These are phyloP conservation scores for Palaemon carinicauda DNA, from an alignment of 1,140 invertebrate species.

Conservation along the genomic window DNA sequence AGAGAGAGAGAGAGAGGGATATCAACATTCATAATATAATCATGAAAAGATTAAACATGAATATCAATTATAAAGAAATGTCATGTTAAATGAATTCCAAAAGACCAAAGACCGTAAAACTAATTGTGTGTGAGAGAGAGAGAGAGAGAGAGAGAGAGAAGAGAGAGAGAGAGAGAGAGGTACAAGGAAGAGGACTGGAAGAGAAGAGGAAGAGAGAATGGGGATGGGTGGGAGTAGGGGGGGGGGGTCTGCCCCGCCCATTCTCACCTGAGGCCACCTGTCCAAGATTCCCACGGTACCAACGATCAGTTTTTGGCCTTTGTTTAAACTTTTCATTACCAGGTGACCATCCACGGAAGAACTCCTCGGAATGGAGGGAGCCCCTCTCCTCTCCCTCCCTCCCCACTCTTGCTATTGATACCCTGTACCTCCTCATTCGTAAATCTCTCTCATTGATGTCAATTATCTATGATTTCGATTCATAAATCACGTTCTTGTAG, in stretches of 20 bases:
- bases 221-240: background rate
- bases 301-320: background rate
- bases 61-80: too few relatives aligned
- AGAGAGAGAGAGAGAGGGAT: too few relatives aligned
- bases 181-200: background rate
- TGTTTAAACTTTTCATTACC: background rate
- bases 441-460: too few relatives aligned
- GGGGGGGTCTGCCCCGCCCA: background rate
- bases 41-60: too few relatives aligned
- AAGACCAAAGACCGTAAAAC: too few relatives aligned
- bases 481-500: too few relatives aligned
- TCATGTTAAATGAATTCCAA: too few relatives aligned
- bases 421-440: too few relatives aligned
- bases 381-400: background rate
- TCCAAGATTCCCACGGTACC: background rate
- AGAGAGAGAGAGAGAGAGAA: conserved; percentile 19
- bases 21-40: too few relatives aligned
- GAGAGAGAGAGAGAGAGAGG: background rate
- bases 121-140: background rate
- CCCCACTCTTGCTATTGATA: too few relatives aligned
- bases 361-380: background rate
- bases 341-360: background rate
- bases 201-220: background rate
- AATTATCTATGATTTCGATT: too few relatives aligned
- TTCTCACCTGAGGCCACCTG: background rate